Evolutionary conservation across 2,113 vertebrate genomes (phyloP).

Genomic region (Sinocyclocheilus anshuiensis): DNA sequence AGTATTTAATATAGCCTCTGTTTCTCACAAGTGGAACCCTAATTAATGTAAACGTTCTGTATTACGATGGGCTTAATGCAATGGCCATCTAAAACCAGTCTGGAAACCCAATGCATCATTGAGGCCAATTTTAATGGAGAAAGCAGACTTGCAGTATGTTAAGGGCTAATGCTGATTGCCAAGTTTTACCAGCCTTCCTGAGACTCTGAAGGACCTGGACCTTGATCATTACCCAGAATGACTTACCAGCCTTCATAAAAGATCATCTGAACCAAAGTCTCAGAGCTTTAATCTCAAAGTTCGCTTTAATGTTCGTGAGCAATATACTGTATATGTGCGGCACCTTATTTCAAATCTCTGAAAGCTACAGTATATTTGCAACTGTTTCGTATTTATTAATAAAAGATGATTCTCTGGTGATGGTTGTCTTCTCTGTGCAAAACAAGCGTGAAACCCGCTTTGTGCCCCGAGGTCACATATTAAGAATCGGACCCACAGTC

Average conservation of each 20-base stretch:
- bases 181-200: neutral
- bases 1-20: neutral
- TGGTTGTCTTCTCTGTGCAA: neutral
- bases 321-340: neutral
- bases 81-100: neutral
- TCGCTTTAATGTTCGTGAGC: neutral
- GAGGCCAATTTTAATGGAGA: neutral
- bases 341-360: neutral
- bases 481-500: neutral
- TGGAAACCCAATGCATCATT: neutral
- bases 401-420: slow-evolving; percentile 1
- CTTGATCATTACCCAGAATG: neutral
- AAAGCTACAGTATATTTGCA: neutral
- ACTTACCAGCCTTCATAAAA: neutral
- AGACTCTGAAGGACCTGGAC: neutral
- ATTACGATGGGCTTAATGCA: neutral
- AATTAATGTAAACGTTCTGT: neutral
- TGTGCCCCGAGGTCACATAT: neutral
- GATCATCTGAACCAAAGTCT: slow-evolving; percentile 13
- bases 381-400: slow-evolving; percentile 6
- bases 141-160: neutral
- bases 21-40: neutral
- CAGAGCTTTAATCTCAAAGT: neutral
- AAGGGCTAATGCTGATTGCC: neutral
- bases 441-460: neutral